Conservation (phyloP, 2,797 vertebrate species). For the Agapornis canus region DNA sequence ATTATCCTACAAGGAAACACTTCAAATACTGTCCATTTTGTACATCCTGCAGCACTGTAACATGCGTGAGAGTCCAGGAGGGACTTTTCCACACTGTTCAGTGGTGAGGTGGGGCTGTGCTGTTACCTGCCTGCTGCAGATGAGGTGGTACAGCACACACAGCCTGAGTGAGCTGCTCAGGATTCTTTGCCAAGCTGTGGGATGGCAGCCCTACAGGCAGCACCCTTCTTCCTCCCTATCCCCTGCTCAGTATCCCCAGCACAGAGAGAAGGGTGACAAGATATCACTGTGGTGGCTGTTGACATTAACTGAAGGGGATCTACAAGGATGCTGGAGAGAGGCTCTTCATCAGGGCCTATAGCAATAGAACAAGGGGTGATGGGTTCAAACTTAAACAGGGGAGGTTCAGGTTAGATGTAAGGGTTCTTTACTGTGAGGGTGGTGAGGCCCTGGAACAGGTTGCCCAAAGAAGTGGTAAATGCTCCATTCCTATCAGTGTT, state of each 20-base stretch:
- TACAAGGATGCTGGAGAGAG: neutral
- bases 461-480: neutral
- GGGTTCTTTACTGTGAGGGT: neutral
- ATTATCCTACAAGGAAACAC: conserved; percentile 71
- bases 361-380: neutral
- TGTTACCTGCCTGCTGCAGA: neutral
- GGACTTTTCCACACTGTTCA: neutral
- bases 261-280: neutral
- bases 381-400: neutral
- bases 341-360: neutral
- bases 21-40: conserved; percentile 55
- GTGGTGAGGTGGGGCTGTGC: neutral
- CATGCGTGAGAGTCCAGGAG: neutral
- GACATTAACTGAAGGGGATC: neutral
- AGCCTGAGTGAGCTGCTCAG: rapidly evolving
- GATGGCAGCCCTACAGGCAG: neutral
- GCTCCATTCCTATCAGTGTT: neutral
- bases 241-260: neutral
- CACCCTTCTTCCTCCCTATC: neutral
- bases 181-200: neutral
- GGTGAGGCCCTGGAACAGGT: neutral
- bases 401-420: neutral
- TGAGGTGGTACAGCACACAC: rapidly evolving
- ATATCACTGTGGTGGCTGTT: neutral
- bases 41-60: conserved; percentile 32